Evolutionary conservation across 2,797 vertebrate genomes (phyloP), one percentile per base, ranked within the genome.

Genomic region (Halcyon chelicuti): DNA sequence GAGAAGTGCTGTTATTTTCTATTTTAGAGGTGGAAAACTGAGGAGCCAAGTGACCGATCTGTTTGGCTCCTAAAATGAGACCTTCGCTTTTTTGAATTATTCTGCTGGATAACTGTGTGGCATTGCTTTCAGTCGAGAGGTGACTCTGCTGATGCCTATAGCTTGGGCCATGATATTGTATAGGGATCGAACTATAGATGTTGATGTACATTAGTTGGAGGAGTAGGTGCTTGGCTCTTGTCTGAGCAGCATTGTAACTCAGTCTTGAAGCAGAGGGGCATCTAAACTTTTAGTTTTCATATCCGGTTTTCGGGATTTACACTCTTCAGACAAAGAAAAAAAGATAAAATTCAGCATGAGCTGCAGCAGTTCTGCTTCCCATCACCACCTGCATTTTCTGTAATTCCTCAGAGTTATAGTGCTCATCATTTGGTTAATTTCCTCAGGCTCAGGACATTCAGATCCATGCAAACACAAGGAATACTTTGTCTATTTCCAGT

Each of bases 401-500:
- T 68, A 57, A 85, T 78, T 90, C 35, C 21, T 71, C 19, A 17
- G 51, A 71, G n/a, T 71, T 78, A 54, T 3, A 39, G 25, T 9
- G 8, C 17, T 85, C 4, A 75, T 37, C 22, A 75, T 72, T 22
- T n/a, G 17, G 25, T 76, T 82, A 12, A 65, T 68, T 85, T 92
- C 40, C 40, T 61, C 21, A 60, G 49, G 39, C 33, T 90, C 15
- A 72, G 46, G 33, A 37, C 49, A 79, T 47, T 66, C 39, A 70
- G 21, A 33, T 70, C 63, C 29, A 66, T 16, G 13, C 9, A 82
- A 79, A 76, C 17, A 39, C 22, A 70, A 54, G 31, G 40, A 73
- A 58, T 79, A 54, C 60, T 82, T 75, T 60, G 21, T 55, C 22
- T 63, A 55, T 83, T 96, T 93, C 65, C 10, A 58, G 72, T 87